Percentiles rank a stretch among this genome's conserved stretches.
Conservation (phyloP, 2,888 invertebrate species). For the Lasioglossum oenotherae region DNA sequence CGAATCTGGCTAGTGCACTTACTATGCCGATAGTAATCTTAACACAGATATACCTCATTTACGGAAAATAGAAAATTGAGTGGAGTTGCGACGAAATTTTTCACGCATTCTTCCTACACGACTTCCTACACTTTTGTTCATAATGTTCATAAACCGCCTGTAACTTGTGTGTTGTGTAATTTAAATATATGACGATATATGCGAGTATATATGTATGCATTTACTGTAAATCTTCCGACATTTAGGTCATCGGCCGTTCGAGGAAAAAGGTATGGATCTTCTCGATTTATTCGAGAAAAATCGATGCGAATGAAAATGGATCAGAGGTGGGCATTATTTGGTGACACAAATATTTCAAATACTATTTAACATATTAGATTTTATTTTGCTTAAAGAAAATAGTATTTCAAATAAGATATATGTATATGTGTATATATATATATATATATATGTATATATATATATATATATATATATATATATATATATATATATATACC, state of each 20-base stretch:
- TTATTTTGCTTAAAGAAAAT: too few species aligned
- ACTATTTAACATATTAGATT: too few species aligned
- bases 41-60: constrained; percentile 72
- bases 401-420: too few species aligned
- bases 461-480: too few species aligned
- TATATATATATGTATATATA: too few species aligned
- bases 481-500: too few species aligned
- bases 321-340: too few species aligned
- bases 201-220: constrained; percentile 37
- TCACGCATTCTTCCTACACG: constrained; percentile 59
- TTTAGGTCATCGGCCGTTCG: not conserved
- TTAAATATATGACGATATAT: constrained; percentile 71
- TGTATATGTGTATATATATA: too few species aligned
- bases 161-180: constrained; percentile 74
- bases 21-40: constrained; percentile 57
- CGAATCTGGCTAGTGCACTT: constrained; percentile 35
- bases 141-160: constrained; percentile 68
- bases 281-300: not conserved
- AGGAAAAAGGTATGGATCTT: too few species aligned
- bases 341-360: too few species aligned
- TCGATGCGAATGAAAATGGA: too few species aligned
- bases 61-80: constrained; percentile 50
- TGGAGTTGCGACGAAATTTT: constrained; percentile 58
- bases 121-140: constrained; percentile 67
- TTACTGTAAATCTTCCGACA: not conserved